These are phyloP conservation scores for Esperia sulphurella DNA, from an alignment of 2,888 invertebrate species.

Conservation along the genomic window DNA sequence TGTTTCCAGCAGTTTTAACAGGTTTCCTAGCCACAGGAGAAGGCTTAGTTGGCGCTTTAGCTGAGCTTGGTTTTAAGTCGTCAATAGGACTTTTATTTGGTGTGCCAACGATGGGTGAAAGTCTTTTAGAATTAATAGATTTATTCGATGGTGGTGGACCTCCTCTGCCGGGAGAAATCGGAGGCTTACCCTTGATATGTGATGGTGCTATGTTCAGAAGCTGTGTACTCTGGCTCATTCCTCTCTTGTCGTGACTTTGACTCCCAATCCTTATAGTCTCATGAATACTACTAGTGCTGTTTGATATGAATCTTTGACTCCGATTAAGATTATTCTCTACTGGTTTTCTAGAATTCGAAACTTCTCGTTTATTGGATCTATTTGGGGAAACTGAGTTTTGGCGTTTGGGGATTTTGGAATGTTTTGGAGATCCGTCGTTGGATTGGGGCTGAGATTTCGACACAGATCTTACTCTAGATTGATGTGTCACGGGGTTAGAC, in stretches of 20 bases:
- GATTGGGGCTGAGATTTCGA: constrained; percentile 71
- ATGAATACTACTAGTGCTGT: constrained; percentile 71
- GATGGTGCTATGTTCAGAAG: constrained; percentile 55
- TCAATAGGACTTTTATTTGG: constrained; percentile 72
- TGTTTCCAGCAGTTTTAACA: constrained; percentile 53
- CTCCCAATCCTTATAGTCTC: constrained; percentile 66
- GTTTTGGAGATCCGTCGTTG: constrained; percentile 67
- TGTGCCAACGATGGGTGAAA: constrained; percentile 73
- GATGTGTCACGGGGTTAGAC: constrained; percentile 49
- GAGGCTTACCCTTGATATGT: constrained; percentile 68
- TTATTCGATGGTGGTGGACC: constrained; percentile 72
- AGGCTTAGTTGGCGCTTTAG: constrained; percentile 50
- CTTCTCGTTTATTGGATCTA: constrained; percentile 35
- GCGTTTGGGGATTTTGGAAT: constrained; percentile 71
- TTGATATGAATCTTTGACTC: constrained; percentile 66
- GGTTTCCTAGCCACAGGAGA: constrained; percentile 44
- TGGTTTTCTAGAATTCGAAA: constrained; percentile 36
- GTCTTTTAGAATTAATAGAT: constrained; percentile 62
- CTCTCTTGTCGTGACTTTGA: constrained; percentile 58
- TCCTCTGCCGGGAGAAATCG: constrained; percentile 65
- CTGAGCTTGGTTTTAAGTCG: constrained; percentile 52
- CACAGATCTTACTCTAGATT: constrained; percentile 52
- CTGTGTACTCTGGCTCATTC: constrained; percentile 63
- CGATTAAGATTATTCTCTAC: constrained; percentile 46
- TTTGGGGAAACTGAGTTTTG: constrained; percentile 68